phyloP scores from a whole-genome alignment of 1,140 invertebrate species.

The Anadara kagoshimensis region DNA sequence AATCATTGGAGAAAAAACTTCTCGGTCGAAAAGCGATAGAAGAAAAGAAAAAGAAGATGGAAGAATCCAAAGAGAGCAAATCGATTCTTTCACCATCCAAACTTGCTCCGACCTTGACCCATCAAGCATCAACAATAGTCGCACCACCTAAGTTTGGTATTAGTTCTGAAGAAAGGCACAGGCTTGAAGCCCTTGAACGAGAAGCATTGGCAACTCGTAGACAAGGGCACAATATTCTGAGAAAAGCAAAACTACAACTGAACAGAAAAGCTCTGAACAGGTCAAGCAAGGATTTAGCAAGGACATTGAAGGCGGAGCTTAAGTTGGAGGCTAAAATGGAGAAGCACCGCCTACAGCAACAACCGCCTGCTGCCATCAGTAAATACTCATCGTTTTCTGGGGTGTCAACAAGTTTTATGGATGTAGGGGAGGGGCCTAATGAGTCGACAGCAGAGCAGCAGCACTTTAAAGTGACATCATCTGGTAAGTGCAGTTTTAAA shows the following conservation, averaged over 20 bases:
- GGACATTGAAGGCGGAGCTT: constrained; percentile 70
- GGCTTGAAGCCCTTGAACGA: constrained; percentile 17
- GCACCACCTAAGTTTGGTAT: constrained; percentile 53
- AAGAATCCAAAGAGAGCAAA: constrained; percentile 22
- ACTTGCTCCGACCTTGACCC: constrained; percentile 21
- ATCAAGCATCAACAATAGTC: constrained; percentile 30
- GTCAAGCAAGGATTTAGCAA: constrained; percentile 68
- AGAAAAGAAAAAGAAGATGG: constrained; percentile 18
- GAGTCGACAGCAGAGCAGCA: not conserved
- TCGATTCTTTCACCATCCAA: constrained; percentile 36
- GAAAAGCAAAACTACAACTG: constrained; percentile 69
- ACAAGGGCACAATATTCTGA: constrained; percentile 59
- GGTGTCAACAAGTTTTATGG: constrained; percentile 19
- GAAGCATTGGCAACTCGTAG: constrained; percentile 41
- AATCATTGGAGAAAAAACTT: constrained; percentile 30
- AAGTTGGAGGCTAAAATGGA: constrained; percentile 64
- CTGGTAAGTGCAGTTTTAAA: too few species aligned
- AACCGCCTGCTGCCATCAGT: not conserved
- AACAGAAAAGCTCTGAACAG: constrained; percentile 65
- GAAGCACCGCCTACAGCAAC: constrained; percentile 18
- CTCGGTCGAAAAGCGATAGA: constrained; percentile 21
- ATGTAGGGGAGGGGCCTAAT: constrained; percentile 10
- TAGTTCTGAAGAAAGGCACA: constrained; percentile 38
- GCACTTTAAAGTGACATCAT: too few species aligned
- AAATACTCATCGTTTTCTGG: constrained; percentile 14